Evolutionary conservation across 1,140 invertebrate genomes (phyloP).

Genomic region (Eumaeus atala): DNA sequence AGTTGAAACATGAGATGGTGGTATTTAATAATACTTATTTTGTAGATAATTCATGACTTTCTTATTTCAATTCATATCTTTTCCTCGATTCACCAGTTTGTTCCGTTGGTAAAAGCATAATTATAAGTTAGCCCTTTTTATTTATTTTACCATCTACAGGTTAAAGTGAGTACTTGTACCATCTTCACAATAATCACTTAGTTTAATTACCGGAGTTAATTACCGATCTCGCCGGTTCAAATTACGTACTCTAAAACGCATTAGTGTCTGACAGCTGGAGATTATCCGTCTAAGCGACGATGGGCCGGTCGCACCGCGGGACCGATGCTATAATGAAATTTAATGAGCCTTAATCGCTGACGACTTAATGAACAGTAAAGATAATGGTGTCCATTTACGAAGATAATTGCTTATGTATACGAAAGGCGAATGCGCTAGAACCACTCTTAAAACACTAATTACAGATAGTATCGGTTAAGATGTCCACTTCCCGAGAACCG

Average conservation of each 20-base stretch:
- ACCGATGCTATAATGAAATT: slow-evolving; percentile 67
- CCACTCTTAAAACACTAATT: slow-evolving; percentile 10
- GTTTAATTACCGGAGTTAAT: slow-evolving; percentile 73
- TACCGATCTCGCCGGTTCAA: slow-evolving; percentile 71
- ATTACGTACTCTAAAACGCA: slow-evolving; percentile 74
- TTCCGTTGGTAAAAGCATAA: too few relatives aligned
- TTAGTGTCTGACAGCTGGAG: slow-evolving; percentile 71
- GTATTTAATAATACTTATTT: too few relatives aligned
- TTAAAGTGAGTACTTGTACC: too few relatives aligned
- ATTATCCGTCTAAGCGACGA: slow-evolving; percentile 68
- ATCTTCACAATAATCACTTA: slow-evolving; percentile 55
- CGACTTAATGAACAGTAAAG: slow-evolving; percentile 67
- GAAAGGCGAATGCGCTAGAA: not conserved
- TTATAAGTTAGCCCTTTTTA: too few relatives aligned
- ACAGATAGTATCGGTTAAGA: not conserved
- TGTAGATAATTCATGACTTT: too few relatives aligned
- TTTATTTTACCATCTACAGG: too few relatives aligned
- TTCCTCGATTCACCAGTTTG: too few relatives aligned
- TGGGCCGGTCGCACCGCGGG: slow-evolving; percentile 41
- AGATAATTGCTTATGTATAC: slow-evolving; percentile 24
- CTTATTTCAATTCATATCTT: too few relatives aligned
- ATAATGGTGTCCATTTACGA: slow-evolving; percentile 26
- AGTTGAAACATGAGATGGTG: too few relatives aligned
- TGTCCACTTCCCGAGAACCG: not conserved
- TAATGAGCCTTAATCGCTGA: slow-evolving; percentile 71